Evolutionary conservation across 2,113 vertebrate species (phyloP).

Genomic region (mouse (Mus musculus)): GRCm39 chr12:46789001-46789500

Average conservation of each 20-base stretch:
- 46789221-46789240: neutral
- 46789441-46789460: neutral
- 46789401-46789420: neutral
- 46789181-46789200: neutral
- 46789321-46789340: neutral
- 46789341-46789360: neutral
- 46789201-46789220: neutral
- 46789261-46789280: neutral
- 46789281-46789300: neutral
- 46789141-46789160: neutral
- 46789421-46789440: neutral
- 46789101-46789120: neutral
- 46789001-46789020: neutral
- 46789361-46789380: neutral
- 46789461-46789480: conserved; percentile 33
- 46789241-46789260: neutral
- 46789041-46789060: neutral
- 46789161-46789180: neutral
- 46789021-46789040: neutral
- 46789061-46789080: neutral
- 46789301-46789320: neutral
- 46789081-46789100: neutral
- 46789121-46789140: neutral
- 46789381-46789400: neutral
- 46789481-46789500: neutral